Base-by-base conservation (phyloP, 2,888 invertebrate genomes). In the Cheiracanthium punctorium region DNA sequence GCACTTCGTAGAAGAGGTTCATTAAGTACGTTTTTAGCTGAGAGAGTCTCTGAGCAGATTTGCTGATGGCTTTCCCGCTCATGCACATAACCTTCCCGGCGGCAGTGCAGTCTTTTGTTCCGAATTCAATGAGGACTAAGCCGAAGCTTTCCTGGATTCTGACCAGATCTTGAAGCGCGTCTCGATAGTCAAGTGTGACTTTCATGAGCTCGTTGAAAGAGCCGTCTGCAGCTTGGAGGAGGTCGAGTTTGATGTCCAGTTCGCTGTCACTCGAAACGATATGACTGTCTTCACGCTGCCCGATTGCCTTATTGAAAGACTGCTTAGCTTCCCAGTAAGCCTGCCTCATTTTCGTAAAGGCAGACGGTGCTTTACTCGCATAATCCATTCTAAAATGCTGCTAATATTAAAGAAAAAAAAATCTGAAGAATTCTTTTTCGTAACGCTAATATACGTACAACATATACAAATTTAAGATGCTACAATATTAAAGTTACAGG, bases 311-410 rank as follows among this genome's bases (percentile, higher is more conserved):
- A 89, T 96, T 94, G 65, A 98, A 95, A 82, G 96, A 95, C 92
- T 98, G 98, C 92, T 98, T 99, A 7, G 99, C 98, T 82, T 98
- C 96, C 98, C 98, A 99, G 92, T 97, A 99, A 90, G 98, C 97
- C 92, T 98, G 97, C 92, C 97, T 97, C 95, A 98, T 95, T 91
- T 94, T 94, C n/a, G 93, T 92, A 10, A 74, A 20, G 1, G 82
- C 29, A 12, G 82, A 82, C 24, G 81, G 52, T 24, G 43, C 58
- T 37, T 65, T 20, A 71, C 29, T 8, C 4, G 24, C 4, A 7
- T 4, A 4, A 37, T 10, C 10, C 37, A 37, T 37, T 37, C 10
- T 37, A 37, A 37, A 10, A 37, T 37, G n/a, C n/a, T n/a, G n/a
- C n/a, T n/a, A n/a, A 12, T 37, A 37, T 37, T 37, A 37, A 37